Evolutionary conservation across 2,113 vertebrate species (phyloP).

Genomic region (Ivindomyrus marchei): DNA sequence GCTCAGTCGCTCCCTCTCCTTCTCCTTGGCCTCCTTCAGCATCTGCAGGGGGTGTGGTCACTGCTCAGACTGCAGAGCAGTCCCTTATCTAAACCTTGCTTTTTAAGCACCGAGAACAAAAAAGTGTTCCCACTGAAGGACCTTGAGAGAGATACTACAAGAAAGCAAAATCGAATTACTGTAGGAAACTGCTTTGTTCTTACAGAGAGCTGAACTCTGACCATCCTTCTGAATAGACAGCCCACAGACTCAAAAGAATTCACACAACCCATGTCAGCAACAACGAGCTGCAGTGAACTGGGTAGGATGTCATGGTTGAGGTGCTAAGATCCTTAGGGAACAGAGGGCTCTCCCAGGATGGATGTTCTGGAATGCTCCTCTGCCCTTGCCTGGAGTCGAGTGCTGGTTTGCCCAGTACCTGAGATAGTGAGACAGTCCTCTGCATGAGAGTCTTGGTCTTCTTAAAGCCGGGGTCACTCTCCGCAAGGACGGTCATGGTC

Average conservation of each 20-base stretch:
- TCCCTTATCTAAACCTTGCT: neutral
- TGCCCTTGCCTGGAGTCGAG: neutral
- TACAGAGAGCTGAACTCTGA: neutral
- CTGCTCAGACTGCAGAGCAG: neutral
- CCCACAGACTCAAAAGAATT: neutral
- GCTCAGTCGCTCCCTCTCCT: conserved; percentile 76
- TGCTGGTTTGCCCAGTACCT: conserved; percentile 58
- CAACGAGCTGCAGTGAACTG: neutral
- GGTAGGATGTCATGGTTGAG: neutral
- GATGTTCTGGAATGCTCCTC: neutral
- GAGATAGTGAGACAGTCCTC: conserved; percentile 85
- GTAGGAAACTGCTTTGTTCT: neutral
- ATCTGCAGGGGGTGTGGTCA: conserved; percentile 60
- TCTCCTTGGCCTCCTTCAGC: conserved; percentile 93
- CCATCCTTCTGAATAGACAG: neutral
- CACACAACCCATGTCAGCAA: neutral
- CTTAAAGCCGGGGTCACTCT: conserved; percentile 92
- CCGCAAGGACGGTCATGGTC: conserved; percentile 94
- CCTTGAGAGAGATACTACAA: neutral
- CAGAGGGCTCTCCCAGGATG: neutral
- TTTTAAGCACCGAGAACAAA: neutral
- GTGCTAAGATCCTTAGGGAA: neutral
- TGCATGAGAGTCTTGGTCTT: conserved; percentile 94
- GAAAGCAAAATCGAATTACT: neutral
- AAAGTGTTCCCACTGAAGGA: neutral